A percentile compares a stretch with the other conserved stretches of the same genome.
These are phyloP conservation scores for Chrysocyon brachyurus DNA, from an alignment of 2,797 vertebrate genomes.

Conservation along the genomic window DNA sequence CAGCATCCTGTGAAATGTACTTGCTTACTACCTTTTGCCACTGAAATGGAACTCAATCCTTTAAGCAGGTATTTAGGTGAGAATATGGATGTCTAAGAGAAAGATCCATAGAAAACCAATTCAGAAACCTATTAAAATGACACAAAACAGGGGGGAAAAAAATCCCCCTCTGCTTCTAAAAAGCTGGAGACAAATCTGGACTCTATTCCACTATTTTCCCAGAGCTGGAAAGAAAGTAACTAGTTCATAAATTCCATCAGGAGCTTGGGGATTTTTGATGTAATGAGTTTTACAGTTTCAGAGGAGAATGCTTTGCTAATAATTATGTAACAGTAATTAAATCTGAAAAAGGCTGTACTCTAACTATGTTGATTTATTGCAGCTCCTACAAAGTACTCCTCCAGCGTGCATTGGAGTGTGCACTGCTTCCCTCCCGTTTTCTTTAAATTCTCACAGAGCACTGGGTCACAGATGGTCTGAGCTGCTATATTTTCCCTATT, in stretches of 20 bases:
- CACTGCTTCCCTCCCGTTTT: constrained; percentile 91
- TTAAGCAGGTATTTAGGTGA: neutral
- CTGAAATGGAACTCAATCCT: neutral
- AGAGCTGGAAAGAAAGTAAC: constrained; percentile 89
- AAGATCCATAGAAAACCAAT: constrained; percentile 32
- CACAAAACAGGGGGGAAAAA: neutral
- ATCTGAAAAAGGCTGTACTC: constrained; percentile 94
- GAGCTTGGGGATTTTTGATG: constrained; percentile 93
- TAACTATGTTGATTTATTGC: constrained; percentile 95
- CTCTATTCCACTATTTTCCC: constrained; percentile 86
- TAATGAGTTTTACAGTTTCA: constrained; percentile 94
- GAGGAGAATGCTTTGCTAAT: constrained; percentile 94
- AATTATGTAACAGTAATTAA: constrained; percentile 96
- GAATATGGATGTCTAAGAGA: constrained; percentile 39
- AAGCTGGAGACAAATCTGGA: constrained; percentile 85
- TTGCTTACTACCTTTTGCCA: neutral
- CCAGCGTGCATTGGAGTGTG: constrained; percentile 90
- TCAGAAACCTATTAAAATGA: constrained; percentile 62
- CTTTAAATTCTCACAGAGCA: constrained; percentile 95
- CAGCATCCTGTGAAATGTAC: neutral
- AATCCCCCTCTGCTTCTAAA: constrained; percentile 72
- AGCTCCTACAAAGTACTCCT: constrained; percentile 92
- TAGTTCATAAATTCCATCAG: constrained; percentile 92
- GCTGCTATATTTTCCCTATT: constrained; percentile 98
- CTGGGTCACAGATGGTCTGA: constrained; percentile 99